These are phyloP conservation scores for Saguinus imperator DNA, from an alignment of 2,113 vertebrate species.

Conservation along the genomic window DNA sequence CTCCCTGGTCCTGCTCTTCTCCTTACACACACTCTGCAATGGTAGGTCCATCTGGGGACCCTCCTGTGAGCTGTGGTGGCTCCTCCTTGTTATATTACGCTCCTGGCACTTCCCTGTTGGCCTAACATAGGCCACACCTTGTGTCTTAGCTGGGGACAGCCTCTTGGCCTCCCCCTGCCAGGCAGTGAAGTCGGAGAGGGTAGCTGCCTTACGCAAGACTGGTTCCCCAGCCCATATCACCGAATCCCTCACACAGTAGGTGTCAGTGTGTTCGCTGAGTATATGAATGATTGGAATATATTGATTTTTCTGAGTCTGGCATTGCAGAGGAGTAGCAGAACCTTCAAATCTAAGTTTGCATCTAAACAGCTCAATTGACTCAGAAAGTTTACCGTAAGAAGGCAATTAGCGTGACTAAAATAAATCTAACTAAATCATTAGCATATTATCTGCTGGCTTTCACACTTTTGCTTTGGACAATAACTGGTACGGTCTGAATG, in stretches of 20 bases:
- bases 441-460: neutral
- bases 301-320: neutral
- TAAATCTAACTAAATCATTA: neutral
- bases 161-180: fast-evolving
- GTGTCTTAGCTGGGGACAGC: neutral
- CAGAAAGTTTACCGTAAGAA: neutral
- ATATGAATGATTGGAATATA: neutral
- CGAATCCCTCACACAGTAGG: no score
- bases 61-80: neutral
- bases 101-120: neutral
- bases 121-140: neutral
- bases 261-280: neutral
- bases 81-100: neutral
- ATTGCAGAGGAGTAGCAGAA: neutral
- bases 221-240: neutral
- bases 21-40: no score
- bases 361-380: neutral
- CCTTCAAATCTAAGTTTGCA: neutral
- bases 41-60: no score
- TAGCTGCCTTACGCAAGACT: neutral
- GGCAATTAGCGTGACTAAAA: neutral
- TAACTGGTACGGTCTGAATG: neutral
- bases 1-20: no score
- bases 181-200: neutral
- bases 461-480: neutral